These are phyloP conservation scores for Drosophila acutilabella DNA, from an alignment of 2,888 invertebrate genomes.

Conservation along the genomic window DNA sequence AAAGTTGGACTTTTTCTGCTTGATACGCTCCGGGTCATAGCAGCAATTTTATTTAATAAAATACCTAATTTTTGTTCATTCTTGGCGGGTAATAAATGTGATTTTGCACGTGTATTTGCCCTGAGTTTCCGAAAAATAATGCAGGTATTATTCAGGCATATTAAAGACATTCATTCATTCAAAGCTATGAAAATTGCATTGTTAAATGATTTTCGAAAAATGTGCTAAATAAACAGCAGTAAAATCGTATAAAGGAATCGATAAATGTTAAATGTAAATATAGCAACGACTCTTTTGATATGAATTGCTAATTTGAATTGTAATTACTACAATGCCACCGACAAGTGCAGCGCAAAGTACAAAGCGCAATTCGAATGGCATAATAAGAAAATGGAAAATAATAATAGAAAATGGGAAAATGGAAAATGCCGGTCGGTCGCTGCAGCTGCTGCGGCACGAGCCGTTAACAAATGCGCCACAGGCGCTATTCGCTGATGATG, in stretches of 20 bases:
- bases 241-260: slow-evolving; percentile 63
- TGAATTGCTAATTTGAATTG: slow-evolving; percentile 70
- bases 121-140: neutral
- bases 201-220: slow-evolving; percentile 40
- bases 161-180: slow-evolving; percentile 5
- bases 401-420: slow-evolving; percentile 11
- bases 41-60: neutral
- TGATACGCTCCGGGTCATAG: neutral
- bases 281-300: slow-evolving; percentile 68
- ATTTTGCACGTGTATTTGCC: neutral
- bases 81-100: neutral
- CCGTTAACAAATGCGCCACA: slow-evolving; percentile 30
- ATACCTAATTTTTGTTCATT: neutral
- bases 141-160: neutral
- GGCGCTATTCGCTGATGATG: slow-evolving; percentile 41
- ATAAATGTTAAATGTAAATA: slow-evolving; percentile 65
- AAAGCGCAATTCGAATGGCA: slow-evolving; percentile 38
- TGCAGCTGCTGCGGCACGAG: slow-evolving; percentile 21
- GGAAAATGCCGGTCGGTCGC: slow-evolving; percentile 42
- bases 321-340: slow-evolving; percentile 54
- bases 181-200: slow-evolving; percentile 6
- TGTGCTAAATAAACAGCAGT: slow-evolving; percentile 60
- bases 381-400: slow-evolving; percentile 30
- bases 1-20: neutral
- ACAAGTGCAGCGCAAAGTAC: slow-evolving; percentile 47